Evolutionary conservation across 2,113 vertebrate genomes (phyloP), one percentile per base, ranked within the genome.

Genomic region (Podocnemis expansa): DNA sequence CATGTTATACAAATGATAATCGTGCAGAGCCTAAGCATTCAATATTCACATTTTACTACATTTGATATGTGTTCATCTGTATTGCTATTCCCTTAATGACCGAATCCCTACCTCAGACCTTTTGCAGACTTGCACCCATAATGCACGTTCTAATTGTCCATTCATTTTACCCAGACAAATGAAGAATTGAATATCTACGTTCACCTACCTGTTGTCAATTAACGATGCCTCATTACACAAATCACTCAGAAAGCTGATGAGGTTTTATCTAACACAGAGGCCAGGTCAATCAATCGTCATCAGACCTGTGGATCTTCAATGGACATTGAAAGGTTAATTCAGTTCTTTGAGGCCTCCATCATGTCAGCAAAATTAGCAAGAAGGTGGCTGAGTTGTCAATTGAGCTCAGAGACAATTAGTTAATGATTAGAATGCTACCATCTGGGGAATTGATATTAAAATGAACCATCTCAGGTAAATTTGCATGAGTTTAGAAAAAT

Each of bases 281-380:
- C 98, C 98, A 98, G 98, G 98, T 98, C 97, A 98, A 99, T 99
- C 98, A 98, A 99, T 99, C 91, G 98, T 98, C 98, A 98, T 98
- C 98, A 98, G 97, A 98, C 98, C 96, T 98, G 98, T 98, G 94
- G 98, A 97, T 98, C 98, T 98, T 98, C 98, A 98, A 98, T 98
- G 98, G 98, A 98, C 98, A 98, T 98, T 98, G 98, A 99, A 99
- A 99, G 99, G 99, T 99, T 99, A 99, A 98, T 98, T 97, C 97
- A 97, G 98, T 99, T 98, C 98, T 98, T 97, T 95, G 93, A 97
- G 98, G 97, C 97, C 97, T 97, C 98, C 97, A 97, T 96, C 80
- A 96, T 99, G 99, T 99, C 99, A 99, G 99, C 99, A 99, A 98
- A 99, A 99, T 99, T 98, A 98, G 98, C 98, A 98, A 97, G 97